phyloP scores from a whole-genome alignment of 2,113 vertebrate species.

The Macaca nemestrina region DNA sequence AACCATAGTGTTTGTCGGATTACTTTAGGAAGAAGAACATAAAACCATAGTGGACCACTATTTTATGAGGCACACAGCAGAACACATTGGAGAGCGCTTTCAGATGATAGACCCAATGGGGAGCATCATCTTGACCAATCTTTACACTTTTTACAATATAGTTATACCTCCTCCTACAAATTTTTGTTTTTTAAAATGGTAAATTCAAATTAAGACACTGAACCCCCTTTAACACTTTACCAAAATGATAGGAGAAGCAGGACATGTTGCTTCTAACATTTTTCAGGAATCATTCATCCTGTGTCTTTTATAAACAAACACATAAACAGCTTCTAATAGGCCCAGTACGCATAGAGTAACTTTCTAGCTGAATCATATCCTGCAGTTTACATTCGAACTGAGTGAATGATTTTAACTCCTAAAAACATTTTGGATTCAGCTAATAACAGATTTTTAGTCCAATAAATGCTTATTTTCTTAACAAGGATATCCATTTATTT shows the following conservation, averaged over 20 bases:
- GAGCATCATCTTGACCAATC: neutral
- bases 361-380: neutral
- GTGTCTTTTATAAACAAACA: neutral
- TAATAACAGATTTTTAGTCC: neutral
- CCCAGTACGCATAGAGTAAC: neutral
- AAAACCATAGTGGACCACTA: neutral
- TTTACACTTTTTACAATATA: neutral
- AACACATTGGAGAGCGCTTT: neutral
- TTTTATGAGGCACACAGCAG: neutral
- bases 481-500: neutral
- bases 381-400: neutral
- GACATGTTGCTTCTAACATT: neutral
- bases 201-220: neutral
- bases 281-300: neutral
- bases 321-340: neutral
- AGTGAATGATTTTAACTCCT: neutral
- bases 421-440: neutral
- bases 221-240: neutral
- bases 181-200: neutral
- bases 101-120: neutral
- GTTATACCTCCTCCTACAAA: neutral
- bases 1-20: neutral
- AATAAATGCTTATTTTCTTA: conserved; percentile 7
- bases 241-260: neutral
- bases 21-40: rapidly evolving